These are phyloP conservation scores for Gila robusta DNA, from an alignment of 2,797 vertebrate genomes.

Conservation along the genomic window DNA sequence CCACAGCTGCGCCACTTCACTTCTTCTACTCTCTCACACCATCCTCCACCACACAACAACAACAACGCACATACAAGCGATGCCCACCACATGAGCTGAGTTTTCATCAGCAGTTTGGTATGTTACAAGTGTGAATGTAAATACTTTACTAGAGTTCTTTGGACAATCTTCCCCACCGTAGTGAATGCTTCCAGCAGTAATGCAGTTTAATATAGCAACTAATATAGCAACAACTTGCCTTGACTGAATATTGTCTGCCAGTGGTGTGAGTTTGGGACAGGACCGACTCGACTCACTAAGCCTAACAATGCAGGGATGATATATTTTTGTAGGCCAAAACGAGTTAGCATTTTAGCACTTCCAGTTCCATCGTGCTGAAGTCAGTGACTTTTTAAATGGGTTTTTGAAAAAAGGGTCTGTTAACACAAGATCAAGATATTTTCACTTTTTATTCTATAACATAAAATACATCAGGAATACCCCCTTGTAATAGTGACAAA, in stretches of 20 bases:
- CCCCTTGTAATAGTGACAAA: not conserved
- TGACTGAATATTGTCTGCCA: not conserved
- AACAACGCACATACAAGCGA: not conserved
- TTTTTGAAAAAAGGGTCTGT: not conserved
- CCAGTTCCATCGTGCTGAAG: not conserved
- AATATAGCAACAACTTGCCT: not conserved
- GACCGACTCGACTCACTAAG: not conserved
- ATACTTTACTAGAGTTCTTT: conserved; percentile 21
- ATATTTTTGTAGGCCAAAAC: not conserved
- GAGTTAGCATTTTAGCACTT: not conserved
- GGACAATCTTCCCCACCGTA: not conserved
- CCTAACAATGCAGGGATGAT: not conserved
- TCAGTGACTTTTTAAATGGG: not conserved
- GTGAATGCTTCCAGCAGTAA: conserved; percentile 30
- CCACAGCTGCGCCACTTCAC: conserved; percentile 51
- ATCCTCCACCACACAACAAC: conserved; percentile 6
- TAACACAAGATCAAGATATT: not conserved
- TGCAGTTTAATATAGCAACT: conserved; percentile 3
- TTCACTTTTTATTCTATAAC: not conserved
- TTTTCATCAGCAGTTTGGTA: conserved; percentile 20
- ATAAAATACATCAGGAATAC: not conserved
- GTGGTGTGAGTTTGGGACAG: not conserved
- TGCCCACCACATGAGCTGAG: not conserved
- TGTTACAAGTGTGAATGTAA: conserved; percentile 29
- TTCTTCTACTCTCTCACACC: conserved; percentile 18